Evolutionary conservation across 2,797 vertebrate species (phyloP).

Genomic region (Mus spretus): DNA sequence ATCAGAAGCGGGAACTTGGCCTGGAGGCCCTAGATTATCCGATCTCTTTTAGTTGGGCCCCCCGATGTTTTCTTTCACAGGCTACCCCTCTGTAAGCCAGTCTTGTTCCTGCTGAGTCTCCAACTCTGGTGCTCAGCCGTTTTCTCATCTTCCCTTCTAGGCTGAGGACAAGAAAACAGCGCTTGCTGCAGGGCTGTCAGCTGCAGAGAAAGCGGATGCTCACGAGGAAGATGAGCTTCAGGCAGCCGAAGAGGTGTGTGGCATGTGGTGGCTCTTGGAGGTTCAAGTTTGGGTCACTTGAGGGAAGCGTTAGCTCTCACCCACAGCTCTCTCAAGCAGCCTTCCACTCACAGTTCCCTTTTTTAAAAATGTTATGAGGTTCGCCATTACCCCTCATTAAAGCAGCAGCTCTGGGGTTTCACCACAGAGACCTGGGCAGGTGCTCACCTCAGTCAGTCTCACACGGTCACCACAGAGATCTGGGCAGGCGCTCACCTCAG

Average conservation of each 20-base stretch:
- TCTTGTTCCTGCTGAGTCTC: neutral
- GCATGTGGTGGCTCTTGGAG: neutral
- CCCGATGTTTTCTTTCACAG: neutral
- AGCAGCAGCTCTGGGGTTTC: neutral
- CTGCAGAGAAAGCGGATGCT: conserved; percentile 89
- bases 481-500: no score
- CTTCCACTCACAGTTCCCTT: neutral
- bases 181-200: conserved; percentile 84
- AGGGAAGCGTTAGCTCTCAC: neutral
- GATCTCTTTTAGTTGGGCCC: no score
- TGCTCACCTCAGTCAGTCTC: neutral
- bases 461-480: no score
- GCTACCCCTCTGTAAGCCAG: neutral
- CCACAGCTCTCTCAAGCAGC: conserved; percentile 7
- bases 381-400: neutral
- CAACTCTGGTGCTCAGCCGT: neutral
- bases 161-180: conserved; percentile 91
- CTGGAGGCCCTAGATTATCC: neutral
- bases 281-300: neutral
- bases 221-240: conserved; percentile 94
- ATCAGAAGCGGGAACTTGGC: neutral
- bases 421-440: neutral
- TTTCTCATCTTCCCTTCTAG: conserved; percentile 85
- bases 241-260: conserved; percentile 95
- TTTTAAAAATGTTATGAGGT: neutral